phyloP scores from a whole-genome alignment of 2,797 vertebrate species.

The Babyrousa celebensis region DNA sequence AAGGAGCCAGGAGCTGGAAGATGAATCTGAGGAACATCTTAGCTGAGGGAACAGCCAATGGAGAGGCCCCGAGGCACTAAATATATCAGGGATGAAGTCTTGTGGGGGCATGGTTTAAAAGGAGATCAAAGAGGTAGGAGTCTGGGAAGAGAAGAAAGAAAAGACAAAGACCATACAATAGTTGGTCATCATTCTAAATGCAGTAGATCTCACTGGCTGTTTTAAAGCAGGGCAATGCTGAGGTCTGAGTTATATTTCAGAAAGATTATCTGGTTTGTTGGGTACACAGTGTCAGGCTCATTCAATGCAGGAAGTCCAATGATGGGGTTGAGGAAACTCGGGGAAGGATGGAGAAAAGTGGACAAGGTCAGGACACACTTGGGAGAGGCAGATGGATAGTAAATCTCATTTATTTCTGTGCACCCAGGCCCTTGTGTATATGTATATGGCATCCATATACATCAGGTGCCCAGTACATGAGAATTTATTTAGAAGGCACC shows the following conservation, averaged over 20 bases:
- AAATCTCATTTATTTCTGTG: not conserved
- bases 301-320: fast-evolving
- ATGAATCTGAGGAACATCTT: not conserved
- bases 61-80: not conserved
- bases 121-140: not conserved
- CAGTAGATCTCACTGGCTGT: fast-evolving
- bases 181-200: not conserved
- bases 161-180: fast-evolving
- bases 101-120: not conserved
- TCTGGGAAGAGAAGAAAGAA: not conserved
- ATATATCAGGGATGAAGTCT: no score
- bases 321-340: not conserved
- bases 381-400: not conserved
- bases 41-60: not conserved
- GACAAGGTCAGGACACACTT: not conserved
- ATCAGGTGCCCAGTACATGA: not conserved
- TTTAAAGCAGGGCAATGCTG: not conserved
- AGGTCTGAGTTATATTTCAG: not conserved
- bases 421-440: no score
- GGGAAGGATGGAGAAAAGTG: no score
- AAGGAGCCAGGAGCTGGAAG: not conserved
- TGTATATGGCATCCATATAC: no score
- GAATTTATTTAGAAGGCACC: not conserved
- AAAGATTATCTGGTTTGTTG: not conserved
- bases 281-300: not conserved